Conservation (phyloP, 1,140 invertebrate species). For the Philopotamus ludificatus region DNA sequence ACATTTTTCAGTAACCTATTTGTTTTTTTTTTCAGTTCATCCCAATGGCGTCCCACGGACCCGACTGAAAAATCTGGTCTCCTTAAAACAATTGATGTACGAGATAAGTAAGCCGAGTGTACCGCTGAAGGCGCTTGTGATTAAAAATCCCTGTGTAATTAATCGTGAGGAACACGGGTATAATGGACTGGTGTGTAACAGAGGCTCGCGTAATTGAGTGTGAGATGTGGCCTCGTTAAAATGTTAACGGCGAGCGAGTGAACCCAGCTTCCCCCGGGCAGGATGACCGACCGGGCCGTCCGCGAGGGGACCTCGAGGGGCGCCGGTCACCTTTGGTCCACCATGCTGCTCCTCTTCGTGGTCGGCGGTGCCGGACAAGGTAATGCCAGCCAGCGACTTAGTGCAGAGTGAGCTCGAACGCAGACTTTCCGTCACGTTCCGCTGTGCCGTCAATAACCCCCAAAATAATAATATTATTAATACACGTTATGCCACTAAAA, state of each 20-base stretch:
- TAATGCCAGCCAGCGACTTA: no score
- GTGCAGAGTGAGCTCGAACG: no score
- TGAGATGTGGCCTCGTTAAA: constrained; percentile 10
- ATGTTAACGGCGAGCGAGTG: constrained; percentile 32
- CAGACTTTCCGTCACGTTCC: no score
- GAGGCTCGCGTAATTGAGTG: background rate
- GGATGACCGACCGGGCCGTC: constrained; percentile 24
- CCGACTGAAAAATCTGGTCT: background rate
- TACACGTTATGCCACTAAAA: no score
- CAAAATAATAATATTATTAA: no score
- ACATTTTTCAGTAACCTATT: no score
- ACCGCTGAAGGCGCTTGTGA: background rate
- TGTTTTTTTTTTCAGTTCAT: constrained; percentile 1
- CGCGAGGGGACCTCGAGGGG: constrained; percentile 8
- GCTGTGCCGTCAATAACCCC: no score
- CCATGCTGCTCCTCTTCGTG: constrained; percentile 28
- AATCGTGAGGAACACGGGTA: background rate
- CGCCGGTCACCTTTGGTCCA: constrained; percentile 28
- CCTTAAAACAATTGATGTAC: no score
- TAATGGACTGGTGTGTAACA: background rate
- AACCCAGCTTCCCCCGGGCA: constrained; percentile 15
- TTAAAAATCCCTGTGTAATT: constrained; percentile 15
- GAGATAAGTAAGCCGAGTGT: no score
- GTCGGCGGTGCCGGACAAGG: constrained; percentile 33
- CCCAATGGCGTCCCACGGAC: background rate